These are phyloP conservation scores for Siniperca undulata DNA, from an alignment of 2,797 vertebrate species.

Conservation along the genomic window DNA sequence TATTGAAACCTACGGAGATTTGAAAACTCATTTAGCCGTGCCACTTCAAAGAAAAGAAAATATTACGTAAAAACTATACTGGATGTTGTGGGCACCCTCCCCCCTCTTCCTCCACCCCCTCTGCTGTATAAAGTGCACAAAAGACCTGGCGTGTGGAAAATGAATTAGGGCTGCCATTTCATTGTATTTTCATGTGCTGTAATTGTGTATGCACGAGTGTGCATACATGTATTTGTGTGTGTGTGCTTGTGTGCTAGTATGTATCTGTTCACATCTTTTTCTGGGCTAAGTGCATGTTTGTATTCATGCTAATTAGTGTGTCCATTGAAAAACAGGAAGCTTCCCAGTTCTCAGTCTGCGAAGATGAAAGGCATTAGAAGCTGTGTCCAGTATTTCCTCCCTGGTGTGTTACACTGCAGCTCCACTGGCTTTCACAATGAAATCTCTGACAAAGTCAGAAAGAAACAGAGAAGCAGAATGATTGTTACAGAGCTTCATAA, in stretches of 20 bases:
- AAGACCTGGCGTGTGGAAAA: constrained; percentile 59
- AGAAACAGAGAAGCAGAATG: constrained; percentile 32
- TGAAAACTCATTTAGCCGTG: constrained; percentile 72
- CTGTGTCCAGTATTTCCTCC: constrained; percentile 74
- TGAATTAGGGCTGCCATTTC: constrained; percentile 46
- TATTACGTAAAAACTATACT: constrained; percentile 58
- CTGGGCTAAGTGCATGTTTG: constrained; percentile 59
- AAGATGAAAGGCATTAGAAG: constrained; percentile 76
- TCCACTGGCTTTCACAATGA: constrained; percentile 50
- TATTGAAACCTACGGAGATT: constrained; percentile 68
- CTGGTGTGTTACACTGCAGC: constrained; percentile 66
- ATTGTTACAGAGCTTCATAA: constrained; percentile 43
- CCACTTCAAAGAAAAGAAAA: constrained; percentile 76
- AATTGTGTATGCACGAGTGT: constrained; percentile 1
- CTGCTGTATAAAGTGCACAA: constrained; percentile 44
- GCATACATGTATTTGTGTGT: neutral
- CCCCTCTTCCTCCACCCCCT: neutral
- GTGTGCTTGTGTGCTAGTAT: constrained; percentile 10
- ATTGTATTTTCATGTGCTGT: constrained; percentile 40
- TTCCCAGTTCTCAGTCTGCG: constrained; percentile 49
- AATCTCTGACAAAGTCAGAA: constrained; percentile 49
- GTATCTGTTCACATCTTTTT: constrained; percentile 53
- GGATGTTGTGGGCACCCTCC: constrained; percentile 31
- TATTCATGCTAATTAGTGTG: constrained; percentile 65
- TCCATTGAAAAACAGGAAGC: constrained; percentile 70